Base-by-base conservation (phyloP, 2,113 vertebrate species). In the Alethe diademata region DNA sequence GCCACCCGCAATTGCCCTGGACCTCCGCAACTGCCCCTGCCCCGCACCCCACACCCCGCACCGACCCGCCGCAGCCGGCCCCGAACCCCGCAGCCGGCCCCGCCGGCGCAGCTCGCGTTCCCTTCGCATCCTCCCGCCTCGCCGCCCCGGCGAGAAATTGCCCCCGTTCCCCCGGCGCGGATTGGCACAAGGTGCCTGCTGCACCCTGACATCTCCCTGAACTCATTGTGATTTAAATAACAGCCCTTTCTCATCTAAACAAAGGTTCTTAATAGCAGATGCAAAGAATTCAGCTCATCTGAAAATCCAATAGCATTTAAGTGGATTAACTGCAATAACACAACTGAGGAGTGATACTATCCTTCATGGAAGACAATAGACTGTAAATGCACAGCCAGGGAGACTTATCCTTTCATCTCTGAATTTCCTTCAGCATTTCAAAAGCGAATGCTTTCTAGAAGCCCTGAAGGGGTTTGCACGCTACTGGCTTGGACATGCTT, bases 321-420 rank as follows among this genome's bases (percentile, higher is more conserved):
- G 96, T 97, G 97, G 96, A 97, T 97, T 98, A 97, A 95, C 87
- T 94, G 93, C 96, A 96, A 97, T 96, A 97, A 97, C 96, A 95
- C 95, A 93, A 95, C 86, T 70, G 75, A 93, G 92, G 90, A 94
- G 78, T 85, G 95, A 94, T 96, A 97, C 96, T 96, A 90, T 89
- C 96, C 95, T 91, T 92, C 94, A 91, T 76, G 91, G 84, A 95
- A 97, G 93, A 97, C 96, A 97, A 97, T 96, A 94, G 95, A 90
- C 96, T 97, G 96, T 95, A 97, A 97, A 96, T 95, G 97, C 93
- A 96, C 91, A 95, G 90, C 95, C 96, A 92, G 82, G 80, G 94
- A 93, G 94, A 95, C 87, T 83, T 72, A 90, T 76, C 95, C 97
- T 98, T 97, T 97, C 97, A 97, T 97, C 92, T 97, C 89, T 78